A percentile compares a stretch with the other conserved stretches of the same genome.
phyloP scores from a whole-genome alignment of 2,797 vertebrate genomes.

The Spatula versicolor region DNA sequence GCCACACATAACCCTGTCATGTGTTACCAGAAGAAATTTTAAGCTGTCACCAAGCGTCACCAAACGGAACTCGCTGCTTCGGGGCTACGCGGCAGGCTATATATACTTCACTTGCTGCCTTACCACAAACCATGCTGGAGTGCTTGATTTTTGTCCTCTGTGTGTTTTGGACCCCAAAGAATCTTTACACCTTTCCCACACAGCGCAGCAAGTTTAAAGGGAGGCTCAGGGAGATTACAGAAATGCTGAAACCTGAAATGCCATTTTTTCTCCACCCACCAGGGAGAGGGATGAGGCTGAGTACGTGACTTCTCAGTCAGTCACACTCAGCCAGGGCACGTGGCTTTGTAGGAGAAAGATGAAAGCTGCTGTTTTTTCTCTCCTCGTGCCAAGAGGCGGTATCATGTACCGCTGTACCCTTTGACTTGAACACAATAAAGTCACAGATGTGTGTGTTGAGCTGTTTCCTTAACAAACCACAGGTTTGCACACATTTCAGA shows the following conservation, averaged over 20 bases:
- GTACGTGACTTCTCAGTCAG: slow-evolving; percentile 51
- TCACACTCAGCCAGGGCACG: background rate
- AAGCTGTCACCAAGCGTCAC: slow-evolving; percentile 30
- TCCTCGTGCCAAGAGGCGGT: background rate
- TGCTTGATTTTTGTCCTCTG: slow-evolving; percentile 43
- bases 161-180: slow-evolving; percentile 48
- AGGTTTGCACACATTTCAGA: background rate
- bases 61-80: background rate
- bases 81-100: background rate
- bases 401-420: background rate
- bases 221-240: slow-evolving; percentile 65
- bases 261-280: slow-evolving; percentile 31
- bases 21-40: slow-evolving; percentile 22
- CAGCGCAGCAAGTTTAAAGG: slow-evolving; percentile 59
- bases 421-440: background rate
- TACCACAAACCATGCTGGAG: slow-evolving; percentile 39
- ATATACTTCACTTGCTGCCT: slow-evolving; percentile 33
- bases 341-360: slow-evolving; percentile 35
- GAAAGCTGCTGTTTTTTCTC: background rate
- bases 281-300: slow-evolving; percentile 43
- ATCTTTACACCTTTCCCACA: slow-evolving; percentile 67
- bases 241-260: slow-evolving; percentile 68
- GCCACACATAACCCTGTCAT: background rate
- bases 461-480: background rate
- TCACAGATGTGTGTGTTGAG: background rate